Conservation (phyloP, 2,113 vertebrate species). For the Corydoras maculifer region DNA sequence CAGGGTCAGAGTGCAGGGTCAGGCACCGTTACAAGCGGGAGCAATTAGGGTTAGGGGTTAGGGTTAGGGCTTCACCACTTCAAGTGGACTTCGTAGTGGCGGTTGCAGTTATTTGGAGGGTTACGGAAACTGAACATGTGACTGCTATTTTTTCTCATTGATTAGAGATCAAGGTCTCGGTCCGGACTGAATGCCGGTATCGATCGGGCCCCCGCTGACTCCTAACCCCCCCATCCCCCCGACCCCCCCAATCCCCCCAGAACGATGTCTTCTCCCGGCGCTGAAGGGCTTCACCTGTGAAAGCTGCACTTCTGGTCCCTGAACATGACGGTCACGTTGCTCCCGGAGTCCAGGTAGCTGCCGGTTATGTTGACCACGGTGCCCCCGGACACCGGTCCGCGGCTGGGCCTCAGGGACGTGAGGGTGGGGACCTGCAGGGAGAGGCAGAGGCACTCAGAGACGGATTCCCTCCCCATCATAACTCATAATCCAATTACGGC, state of each 20-base stretch:
- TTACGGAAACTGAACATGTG: no score
- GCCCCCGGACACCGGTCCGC: constrained; percentile 89
- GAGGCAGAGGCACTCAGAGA: neutral
- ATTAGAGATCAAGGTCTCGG: constrained; percentile 42
- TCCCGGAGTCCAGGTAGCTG: constrained; percentile 89
- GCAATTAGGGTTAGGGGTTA: no score
- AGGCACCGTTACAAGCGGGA: no score
- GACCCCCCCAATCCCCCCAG: neutral
- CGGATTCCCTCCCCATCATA: constrained; percentile 1
- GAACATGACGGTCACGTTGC: constrained; percentile 88
- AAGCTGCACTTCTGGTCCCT: constrained; percentile 87
- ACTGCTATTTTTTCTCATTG: constrained; percentile 34
- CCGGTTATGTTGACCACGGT: constrained; percentile 92
- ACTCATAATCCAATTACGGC: constrained; percentile 34
- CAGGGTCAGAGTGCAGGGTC: no score
- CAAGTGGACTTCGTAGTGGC: no score
- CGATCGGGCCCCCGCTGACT: constrained; percentile 19
- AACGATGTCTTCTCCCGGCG: neutral
- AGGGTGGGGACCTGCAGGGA: constrained; percentile 76
- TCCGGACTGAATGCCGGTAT: constrained; percentile 33
- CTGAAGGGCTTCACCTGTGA: constrained; percentile 69
- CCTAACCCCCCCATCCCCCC: neutral
- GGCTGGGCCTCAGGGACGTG: constrained; percentile 74
- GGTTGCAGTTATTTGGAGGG: no score
- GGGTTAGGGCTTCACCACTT: no score